Conservation (phyloP, 2,888 invertebrate species). For the Pinctada fucata region DNA sequence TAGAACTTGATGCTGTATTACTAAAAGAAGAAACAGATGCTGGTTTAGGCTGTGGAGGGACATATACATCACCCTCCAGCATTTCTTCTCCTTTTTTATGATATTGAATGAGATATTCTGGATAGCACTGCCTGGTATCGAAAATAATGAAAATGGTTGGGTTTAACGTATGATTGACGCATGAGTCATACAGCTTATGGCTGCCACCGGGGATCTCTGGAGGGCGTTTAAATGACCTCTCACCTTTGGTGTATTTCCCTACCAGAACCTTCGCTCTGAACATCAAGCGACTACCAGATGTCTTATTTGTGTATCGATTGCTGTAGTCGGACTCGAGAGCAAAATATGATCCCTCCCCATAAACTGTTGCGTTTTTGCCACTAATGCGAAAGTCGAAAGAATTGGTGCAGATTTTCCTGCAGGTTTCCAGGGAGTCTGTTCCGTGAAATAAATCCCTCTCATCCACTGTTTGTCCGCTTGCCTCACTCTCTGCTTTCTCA, state of each 20-base stretch:
- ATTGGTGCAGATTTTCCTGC: constrained; percentile 58
- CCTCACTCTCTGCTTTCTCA: constrained; percentile 24
- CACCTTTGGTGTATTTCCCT: constrained; percentile 58
- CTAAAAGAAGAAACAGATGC: not conserved
- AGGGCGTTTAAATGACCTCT: constrained; percentile 44
- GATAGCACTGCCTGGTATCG: constrained; percentile 62
- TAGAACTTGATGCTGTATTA: not conserved
- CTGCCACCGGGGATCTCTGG: constrained; percentile 48
- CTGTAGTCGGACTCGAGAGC: constrained; percentile 55
- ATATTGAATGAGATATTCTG: constrained; percentile 61
- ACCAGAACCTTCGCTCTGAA: constrained; percentile 62
- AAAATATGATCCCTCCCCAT: constrained; percentile 64
- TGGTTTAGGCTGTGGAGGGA: not conserved
- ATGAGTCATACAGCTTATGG: constrained; percentile 62
- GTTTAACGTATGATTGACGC: constrained; percentile 54
- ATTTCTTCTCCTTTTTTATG: constrained; percentile 4
- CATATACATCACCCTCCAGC: too few relatives aligned
- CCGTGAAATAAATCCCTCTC: constrained; percentile 62
- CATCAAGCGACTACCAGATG: constrained; percentile 46
- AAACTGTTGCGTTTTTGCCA: constrained; percentile 61
- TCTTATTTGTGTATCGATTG: constrained; percentile 46
- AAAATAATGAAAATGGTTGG: constrained; percentile 63
- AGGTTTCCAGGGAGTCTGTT: constrained; percentile 51
- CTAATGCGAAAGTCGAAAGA: constrained; percentile 61
- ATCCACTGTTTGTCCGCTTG: constrained; percentile 20